phyloP scores from a whole-genome alignment of 2,797 vertebrate species.

The Trichosurus vulpecula region DNA sequence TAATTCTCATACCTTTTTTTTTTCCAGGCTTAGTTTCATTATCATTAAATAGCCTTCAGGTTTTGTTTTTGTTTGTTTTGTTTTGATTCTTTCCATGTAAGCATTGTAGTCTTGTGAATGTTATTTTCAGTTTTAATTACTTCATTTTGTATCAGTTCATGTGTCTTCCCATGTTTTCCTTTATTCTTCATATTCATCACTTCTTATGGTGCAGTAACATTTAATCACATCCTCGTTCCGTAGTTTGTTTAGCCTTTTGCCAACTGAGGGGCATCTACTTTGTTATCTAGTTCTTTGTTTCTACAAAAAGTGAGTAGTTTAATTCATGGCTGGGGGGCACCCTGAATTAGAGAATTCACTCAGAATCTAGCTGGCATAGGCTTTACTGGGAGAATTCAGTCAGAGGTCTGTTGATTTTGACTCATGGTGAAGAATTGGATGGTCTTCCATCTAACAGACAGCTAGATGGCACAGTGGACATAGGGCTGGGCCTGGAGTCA shows the following conservation, averaged over 20 bases:
- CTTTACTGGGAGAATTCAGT: neutral
- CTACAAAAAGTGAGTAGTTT: neutral
- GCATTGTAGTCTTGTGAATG: neutral
- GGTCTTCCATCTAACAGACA: neutral
- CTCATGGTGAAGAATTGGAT: neutral
- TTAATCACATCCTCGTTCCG: neutral
- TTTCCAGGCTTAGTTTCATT: neutral
- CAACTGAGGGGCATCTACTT: neutral
- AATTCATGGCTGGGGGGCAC: neutral
- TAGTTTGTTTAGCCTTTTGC: neutral
- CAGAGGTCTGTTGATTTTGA: neutral
- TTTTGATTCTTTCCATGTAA: neutral
- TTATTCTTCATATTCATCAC: neutral
- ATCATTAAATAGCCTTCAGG: neutral
- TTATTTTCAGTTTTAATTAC: neutral
- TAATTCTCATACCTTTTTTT: neutral
- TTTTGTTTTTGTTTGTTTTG: neutral
- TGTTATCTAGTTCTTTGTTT: neutral
- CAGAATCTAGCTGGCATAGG: neutral
- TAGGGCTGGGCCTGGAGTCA: neutral
- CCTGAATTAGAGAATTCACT: neutral
- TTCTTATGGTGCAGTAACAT: neutral
- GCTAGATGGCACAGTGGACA: neutral
- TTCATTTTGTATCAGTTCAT: neutral
- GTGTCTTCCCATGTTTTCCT: too few species aligned